Base-by-base conservation (phyloP, 2,888 invertebrate species). In the Philopedon plagiatum region DNA sequence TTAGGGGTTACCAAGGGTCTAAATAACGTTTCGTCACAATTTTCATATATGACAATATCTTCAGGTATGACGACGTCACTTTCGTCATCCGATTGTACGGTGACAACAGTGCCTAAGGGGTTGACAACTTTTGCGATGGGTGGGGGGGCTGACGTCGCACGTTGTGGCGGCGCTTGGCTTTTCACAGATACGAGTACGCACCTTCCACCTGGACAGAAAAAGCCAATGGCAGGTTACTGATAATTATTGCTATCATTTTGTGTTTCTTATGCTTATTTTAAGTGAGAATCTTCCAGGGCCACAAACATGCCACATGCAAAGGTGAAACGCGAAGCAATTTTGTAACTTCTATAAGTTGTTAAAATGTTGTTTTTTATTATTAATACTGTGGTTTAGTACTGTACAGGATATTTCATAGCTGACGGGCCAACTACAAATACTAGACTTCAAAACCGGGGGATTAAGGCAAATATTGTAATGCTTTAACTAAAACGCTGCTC, bases 171-270 rank as follows among this genome's bases (percentile, higher is more conserved):
- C 23, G 63, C 23, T 41, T 37, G 67, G n/a, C 34, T 9, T 84
- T 85, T 85, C 83, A 85, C 81, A 77, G 85, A 85, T 73, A 85
- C 84, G 76, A 85, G 82, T 79, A 85, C 85, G 81, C 85, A 84
- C 78, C 84, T 83, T 78, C 86, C 89, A 91, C 91, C 92, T 92
- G 91, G 90, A 91, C 91, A 90, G 89, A 90, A 90, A 91, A 90
- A 93, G 93, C 94, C 93, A 92, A 92, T 92, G 93, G 93, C 93
- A 91, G 91, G 91, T 86, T 85, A 74, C 62, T 73, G 61, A 32
- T 26, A 61, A 26, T 61, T 61, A 44, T 29, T 54, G 23, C 29
- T 29, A 29, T 13, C 49, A 1, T 54, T 29, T 54, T 54, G 51
- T 54, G 51, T 54, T 29, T 54, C 11, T 51, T 51, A 49, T 13